phyloP scores from a whole-genome alignment of 1,140 invertebrate genomes.

The Penaeus chinensis region DNA sequence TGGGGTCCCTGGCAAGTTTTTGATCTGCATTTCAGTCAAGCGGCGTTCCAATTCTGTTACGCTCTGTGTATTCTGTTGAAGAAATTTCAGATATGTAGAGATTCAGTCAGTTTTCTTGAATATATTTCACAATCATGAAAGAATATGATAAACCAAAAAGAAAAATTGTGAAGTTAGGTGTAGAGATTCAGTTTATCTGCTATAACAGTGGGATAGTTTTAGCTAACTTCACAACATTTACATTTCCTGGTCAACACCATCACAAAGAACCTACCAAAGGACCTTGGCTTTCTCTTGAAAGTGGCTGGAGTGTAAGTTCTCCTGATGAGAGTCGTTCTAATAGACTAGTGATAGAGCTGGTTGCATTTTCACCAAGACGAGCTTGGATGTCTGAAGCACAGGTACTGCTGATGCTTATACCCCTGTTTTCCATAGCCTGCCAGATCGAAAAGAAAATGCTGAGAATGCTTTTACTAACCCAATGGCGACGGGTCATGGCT shows the following conservation, averaged over 20 bases:
- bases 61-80: neutral
- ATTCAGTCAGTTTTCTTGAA: neutral
- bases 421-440: neutral
- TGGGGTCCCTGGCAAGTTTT: slow-evolving; percentile 69
- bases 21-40: neutral
- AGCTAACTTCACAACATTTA: neutral
- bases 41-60: neutral
- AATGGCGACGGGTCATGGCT: too few species aligned
- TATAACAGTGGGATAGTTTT: too few species aligned
- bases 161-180: too few species aligned
- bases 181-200: too few species aligned
- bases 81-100: neutral
- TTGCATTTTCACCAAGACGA: neutral
- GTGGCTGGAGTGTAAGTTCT: neutral
- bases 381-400: neutral
- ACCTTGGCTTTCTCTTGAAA: neutral
- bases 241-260: neutral
- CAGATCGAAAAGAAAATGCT: neutral
- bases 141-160: too few species aligned
- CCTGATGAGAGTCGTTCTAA: neutral
- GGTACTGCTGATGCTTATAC: neutral
- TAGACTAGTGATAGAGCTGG: neutral
- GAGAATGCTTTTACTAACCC: neutral
- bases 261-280: neutral
- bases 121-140: neutral